A percentile compares a stretch with the other conserved stretches of the same genome.
These are phyloP conservation scores for Fundulus diaphanus DNA, from an alignment of 2,797 vertebrate genomes.

Conservation along the genomic window DNA sequence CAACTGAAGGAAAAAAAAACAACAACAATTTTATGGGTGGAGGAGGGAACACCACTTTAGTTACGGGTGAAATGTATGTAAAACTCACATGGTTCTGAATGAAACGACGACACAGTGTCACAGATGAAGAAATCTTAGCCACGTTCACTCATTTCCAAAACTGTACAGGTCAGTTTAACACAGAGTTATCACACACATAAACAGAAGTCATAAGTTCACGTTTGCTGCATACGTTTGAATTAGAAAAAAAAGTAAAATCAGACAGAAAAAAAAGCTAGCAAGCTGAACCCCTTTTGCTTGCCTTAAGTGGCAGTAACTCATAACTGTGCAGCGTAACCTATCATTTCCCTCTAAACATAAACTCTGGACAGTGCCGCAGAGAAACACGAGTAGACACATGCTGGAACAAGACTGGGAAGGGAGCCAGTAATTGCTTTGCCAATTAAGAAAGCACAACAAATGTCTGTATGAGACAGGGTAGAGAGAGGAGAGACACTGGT, in stretches of 20 bases:
- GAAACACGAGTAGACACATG: slow-evolving; percentile 27
- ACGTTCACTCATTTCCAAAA: neutral
- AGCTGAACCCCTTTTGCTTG: slow-evolving; percentile 14
- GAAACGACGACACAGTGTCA: slow-evolving; percentile 4
- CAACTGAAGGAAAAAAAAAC: slow-evolving; percentile 13
- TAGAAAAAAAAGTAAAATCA: slow-evolving; percentile 8
- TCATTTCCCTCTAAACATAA: slow-evolving; percentile 60
- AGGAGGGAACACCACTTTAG: slow-evolving; percentile 29
- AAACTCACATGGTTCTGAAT: slow-evolving; percentile 37
- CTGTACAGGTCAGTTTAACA: neutral
- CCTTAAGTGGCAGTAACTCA: slow-evolving; percentile 40
- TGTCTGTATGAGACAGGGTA: neutral
- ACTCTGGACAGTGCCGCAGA: slow-evolving; percentile 26
- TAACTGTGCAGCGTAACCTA: slow-evolving; percentile 28
- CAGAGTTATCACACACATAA: neutral
- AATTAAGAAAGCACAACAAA: slow-evolving; percentile 39
- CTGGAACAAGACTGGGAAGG: neutral
- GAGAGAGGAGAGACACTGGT: neutral
- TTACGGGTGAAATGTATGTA: slow-evolving; percentile 41
- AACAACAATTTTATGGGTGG: slow-evolving; percentile 27
- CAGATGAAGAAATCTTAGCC: neutral
- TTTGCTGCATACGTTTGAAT: slow-evolving; percentile 26
- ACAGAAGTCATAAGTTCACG: neutral
- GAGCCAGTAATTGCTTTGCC: slow-evolving; percentile 1
- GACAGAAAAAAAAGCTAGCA: neutral